Evolutionary conservation across 1,140 invertebrate genomes (phyloP).

Genomic region (Drosophila arizonae): DNA sequence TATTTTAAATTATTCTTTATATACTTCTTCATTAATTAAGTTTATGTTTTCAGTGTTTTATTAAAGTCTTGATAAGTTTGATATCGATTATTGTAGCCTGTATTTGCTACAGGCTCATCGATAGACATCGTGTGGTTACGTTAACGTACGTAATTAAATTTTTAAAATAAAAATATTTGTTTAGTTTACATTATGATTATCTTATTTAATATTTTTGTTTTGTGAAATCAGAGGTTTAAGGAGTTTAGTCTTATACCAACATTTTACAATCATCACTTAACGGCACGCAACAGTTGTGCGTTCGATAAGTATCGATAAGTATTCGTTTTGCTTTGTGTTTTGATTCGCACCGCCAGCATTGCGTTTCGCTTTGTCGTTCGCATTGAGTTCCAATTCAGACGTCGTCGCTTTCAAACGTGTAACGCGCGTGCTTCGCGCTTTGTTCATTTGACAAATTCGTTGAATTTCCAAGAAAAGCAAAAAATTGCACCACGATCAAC

Average conservation of each 20-base stretch:
- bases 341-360: slow-evolving; percentile 35
- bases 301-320: slow-evolving; percentile 28
- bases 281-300: neutral
- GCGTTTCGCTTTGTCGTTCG: slow-evolving; percentile 21
- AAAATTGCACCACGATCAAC: slow-evolving; percentile 49
- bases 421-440: slow-evolving; percentile 46
- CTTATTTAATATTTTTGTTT: neutral
- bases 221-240: neutral
- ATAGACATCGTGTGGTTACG: neutral
- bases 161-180: neutral
- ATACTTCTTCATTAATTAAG: neutral
- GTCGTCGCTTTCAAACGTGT: slow-evolving; percentile 50
- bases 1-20: too few species aligned
- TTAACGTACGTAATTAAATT: neutral
- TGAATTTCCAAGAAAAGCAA: slow-evolving; percentile 42
- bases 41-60: neutral
- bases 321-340: slow-evolving; percentile 35
- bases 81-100: neutral
- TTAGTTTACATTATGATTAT: neutral
- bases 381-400: slow-evolving; percentile 46
- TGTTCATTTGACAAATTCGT: slow-evolving; percentile 49
- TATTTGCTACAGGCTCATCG: neutral
- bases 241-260: neutral
- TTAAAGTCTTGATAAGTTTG: neutral
- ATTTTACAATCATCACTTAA: neutral